These are phyloP conservation scores for Piezodorus guildinii DNA, from an alignment of 1,140 invertebrate species.

Conservation along the genomic window DNA sequence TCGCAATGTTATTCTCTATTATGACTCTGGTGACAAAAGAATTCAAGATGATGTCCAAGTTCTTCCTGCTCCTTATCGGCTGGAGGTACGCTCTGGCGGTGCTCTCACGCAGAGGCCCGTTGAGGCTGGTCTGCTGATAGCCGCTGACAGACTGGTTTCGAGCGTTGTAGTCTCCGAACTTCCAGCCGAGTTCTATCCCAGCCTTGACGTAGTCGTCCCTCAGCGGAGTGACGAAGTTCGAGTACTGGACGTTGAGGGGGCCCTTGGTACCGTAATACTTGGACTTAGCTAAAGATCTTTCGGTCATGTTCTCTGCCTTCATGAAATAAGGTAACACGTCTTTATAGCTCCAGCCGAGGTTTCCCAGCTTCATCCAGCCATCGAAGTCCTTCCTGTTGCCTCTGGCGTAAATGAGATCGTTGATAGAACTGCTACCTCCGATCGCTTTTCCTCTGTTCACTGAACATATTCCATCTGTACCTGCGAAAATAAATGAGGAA, in stretches of 20 bases:
- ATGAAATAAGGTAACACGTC: too few relatives aligned
- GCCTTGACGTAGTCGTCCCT: conserved; percentile 42
- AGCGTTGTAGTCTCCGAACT: conserved; percentile 12
- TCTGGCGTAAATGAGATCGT: too few relatives aligned
- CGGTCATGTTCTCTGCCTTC: too few relatives aligned
- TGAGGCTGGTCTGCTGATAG: background rate
- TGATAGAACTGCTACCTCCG: too few relatives aligned
- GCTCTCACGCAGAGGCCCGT: conserved; percentile 9
- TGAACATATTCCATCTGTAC: too few relatives aligned
- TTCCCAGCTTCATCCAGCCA: too few relatives aligned
- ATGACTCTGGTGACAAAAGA: conserved; percentile 38
- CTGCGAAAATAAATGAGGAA: too few relatives aligned
- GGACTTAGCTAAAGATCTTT: conserved; percentile 31
- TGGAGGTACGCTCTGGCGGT: conserved; percentile 10
- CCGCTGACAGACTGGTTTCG: conserved; percentile 1
- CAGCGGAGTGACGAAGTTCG: conserved; percentile 39
- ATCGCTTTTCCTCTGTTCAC: background rate
- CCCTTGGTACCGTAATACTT: conserved; percentile 52
- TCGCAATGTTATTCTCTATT: too few relatives aligned
- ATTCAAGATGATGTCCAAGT: conserved; percentile 43
- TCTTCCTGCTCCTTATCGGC: conserved; percentile 39
- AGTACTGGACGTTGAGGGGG: conserved; percentile 43
- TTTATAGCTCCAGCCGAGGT: too few relatives aligned
- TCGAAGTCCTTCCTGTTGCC: too few relatives aligned
- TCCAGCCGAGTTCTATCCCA: conserved; percentile 23